Evolutionary conservation across 2,113 vertebrate genomes (phyloP).

Genomic region (Acanthochromis polyacanthus): DNA sequence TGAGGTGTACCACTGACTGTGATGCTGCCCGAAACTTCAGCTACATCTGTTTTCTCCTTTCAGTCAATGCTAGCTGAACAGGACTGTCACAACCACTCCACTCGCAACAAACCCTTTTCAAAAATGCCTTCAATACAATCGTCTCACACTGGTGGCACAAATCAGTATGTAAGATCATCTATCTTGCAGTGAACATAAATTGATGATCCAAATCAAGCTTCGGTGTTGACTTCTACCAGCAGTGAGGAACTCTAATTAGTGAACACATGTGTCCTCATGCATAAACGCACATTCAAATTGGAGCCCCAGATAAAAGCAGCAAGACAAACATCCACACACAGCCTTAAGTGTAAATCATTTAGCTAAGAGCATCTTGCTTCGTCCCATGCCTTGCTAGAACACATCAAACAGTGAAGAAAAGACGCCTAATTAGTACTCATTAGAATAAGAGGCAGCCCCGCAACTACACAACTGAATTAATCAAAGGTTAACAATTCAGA

Average conservation of each 20-base stretch:
- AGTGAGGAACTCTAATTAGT: conserved; percentile 52
- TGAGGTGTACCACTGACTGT: neutral
- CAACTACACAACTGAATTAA: conserved; percentile 74
- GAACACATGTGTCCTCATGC: conserved; percentile 37
- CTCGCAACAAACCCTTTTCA: conserved; percentile 9
- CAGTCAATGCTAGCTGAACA: neutral
- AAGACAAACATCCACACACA: conserved; percentile 49
- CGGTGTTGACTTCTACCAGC: conserved; percentile 1
- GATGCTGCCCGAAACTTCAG: neutral
- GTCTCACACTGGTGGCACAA: neutral
- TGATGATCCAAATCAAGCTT: conserved; percentile 28
- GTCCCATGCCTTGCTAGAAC: conserved; percentile 57
- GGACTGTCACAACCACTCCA: neutral
- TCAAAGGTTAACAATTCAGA: conserved; percentile 79
- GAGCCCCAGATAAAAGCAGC: conserved; percentile 56
- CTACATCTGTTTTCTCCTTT: neutral
- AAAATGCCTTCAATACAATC: neutral
- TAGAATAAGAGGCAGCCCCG: conserved; percentile 76
- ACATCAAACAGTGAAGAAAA: conserved; percentile 77
- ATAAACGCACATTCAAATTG: conserved; percentile 45
- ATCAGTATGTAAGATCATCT: conserved; percentile 11
- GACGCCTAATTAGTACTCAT: conserved; percentile 82
- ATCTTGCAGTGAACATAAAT: conserved; percentile 13
- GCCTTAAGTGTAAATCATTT: conserved; percentile 65
- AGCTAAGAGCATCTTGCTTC: conserved; percentile 50